These are phyloP conservation scores for Rugalucina vietnamica DNA, from an alignment of 2,888 invertebrate species.

Conservation along the genomic window DNA sequence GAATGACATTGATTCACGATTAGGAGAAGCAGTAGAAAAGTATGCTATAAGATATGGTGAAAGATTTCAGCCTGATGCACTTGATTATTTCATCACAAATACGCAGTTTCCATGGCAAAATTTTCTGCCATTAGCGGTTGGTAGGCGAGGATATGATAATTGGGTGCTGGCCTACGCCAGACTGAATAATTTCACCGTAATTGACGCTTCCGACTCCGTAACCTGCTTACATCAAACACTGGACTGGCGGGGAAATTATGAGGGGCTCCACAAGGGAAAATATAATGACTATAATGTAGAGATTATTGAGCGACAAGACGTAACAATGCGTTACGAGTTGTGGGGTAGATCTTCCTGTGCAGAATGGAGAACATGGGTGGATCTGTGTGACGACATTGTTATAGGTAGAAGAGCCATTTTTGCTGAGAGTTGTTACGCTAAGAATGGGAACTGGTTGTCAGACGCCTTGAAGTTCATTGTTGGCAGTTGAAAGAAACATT, in stretches of 20 bases:
- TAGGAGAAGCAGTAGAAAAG: constrained; percentile 17
- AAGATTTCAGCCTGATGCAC: constrained; percentile 56
- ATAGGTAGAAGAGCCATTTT: constrained; percentile 31
- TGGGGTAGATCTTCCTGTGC: constrained; percentile 56
- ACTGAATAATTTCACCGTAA: constrained; percentile 42
- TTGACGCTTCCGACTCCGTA: constrained; percentile 55
- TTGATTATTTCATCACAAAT: constrained; percentile 63
- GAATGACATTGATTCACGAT: constrained; percentile 9
- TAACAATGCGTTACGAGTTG: constrained; percentile 27
- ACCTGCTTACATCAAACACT: constrained; percentile 58
- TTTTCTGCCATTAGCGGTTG: constrained; percentile 54
- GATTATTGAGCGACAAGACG: constrained; percentile 29
- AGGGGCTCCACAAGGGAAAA: constrained; percentile 46
- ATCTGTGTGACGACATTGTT: constrained; percentile 44
- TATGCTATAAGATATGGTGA: constrained; percentile 31
- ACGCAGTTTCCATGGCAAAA: constrained; percentile 52
- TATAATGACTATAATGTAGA: constrained; percentile 45
- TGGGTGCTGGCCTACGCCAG: constrained; percentile 59
- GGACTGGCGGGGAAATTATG: constrained; percentile 52
- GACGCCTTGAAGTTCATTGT: too few relatives aligned
- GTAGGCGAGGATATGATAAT: constrained; percentile 61
- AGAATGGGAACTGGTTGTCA: too few relatives aligned
- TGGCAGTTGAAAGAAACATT: too few relatives aligned
- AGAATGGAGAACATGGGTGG: constrained; percentile 39
- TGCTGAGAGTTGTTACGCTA: constrained; percentile 23